Evolutionary conservation across 2,888 invertebrate species (phyloP), one percentile per base, ranked within the genome.

Genomic region (Cactoblastis cactorum): DNA sequence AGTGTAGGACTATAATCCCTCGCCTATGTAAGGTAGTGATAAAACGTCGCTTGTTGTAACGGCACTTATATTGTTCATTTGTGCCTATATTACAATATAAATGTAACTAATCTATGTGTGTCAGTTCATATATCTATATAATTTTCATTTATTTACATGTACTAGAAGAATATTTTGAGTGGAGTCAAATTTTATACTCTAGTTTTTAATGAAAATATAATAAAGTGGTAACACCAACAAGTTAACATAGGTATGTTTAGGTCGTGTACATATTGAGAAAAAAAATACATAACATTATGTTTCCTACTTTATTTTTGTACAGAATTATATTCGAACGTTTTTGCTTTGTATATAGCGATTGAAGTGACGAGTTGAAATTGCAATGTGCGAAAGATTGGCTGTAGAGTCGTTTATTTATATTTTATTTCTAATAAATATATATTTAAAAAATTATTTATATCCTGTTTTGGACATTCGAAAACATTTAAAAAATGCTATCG

Each of bases 1-100:
- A 62, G 58, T 70, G 86, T 86, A 86, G 86, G 86, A 87, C 74
- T 74, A 62, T 61, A 75, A 86, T 61, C 83, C 85, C 86, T 86
- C 87, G 85, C 86, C 82, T 80, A 79, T 70, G 55, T 64, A 80
- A 73, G 69, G 69, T 83, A 81, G 79, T 69, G 62, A 67, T 77
- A 83, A 53, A 62, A 58, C 50, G 58, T 67, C 62, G 73, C 77
- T 70, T 77, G 71, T 72, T 72, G 57, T 62, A 56, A 45, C 55
- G 77, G 78, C 80, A 79, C 81, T 73, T 65, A 71, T 72, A 77
- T 68, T 75, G 79, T 84, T 83, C 80, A 80, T 82, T 80, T 77
- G 86, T 86, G 86, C 86, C 86, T 85, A 80, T 78, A 73, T 72
- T 75, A 78, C 69, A 72, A 75, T 76, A 39, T 76, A 76, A 63